Conservation (phyloP, 2,113 vertebrate genomes). For the Myrmophylax atrothorax region DNA sequence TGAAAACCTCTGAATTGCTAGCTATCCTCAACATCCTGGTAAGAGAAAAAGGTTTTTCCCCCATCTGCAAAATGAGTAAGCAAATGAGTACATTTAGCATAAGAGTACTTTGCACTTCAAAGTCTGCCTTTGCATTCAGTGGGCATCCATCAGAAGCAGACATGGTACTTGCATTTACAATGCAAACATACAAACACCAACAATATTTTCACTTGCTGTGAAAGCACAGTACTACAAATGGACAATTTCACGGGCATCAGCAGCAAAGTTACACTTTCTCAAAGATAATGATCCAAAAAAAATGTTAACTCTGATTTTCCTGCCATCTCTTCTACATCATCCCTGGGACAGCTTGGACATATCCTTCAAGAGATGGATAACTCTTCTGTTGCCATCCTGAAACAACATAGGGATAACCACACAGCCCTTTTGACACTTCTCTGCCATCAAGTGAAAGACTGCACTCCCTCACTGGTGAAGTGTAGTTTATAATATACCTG, state of each 20-base stretch:
- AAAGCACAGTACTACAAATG: background rate
- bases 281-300: background rate
- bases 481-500: background rate
- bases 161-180: background rate
- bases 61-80: background rate
- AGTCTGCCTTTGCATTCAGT: background rate
- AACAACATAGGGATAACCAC: background rate
- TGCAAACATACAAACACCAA: background rate
- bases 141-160: background rate
- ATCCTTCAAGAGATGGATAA: background rate
- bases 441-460: fast-evolving
- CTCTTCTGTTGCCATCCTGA: background rate
- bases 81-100: background rate
- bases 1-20: background rate
- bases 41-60: background rate
- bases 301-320: background rate
- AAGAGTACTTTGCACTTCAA: background rate
- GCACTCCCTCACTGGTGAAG: background rate
- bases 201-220: background rate
- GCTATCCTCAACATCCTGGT: background rate
- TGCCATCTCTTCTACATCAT: background rate
- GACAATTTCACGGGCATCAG: background rate
- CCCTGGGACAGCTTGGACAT: background rate
- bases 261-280: background rate
- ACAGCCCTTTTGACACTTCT: background rate